Evolutionary conservation across 2,113 vertebrate species (phyloP).

Genomic region (Hemichromis elongatus): DNA sequence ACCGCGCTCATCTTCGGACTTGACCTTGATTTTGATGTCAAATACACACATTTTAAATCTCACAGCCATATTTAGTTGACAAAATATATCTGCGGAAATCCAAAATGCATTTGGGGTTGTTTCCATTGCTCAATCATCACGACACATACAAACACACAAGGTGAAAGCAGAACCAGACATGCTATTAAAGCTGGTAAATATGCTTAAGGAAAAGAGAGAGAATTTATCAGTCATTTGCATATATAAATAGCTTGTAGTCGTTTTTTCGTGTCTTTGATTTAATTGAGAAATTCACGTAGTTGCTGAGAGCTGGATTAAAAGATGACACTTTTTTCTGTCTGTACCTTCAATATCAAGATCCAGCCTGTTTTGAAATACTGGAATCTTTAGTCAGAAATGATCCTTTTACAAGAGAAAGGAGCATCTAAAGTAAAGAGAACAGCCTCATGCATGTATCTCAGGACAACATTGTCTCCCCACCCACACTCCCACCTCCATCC

Average conservation of each 20-base stretch:
- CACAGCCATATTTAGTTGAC: background rate
- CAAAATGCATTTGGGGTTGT: background rate
- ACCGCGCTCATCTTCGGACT: background rate
- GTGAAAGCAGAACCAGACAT: background rate
- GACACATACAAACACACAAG: background rate
- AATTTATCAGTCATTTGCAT: background rate
- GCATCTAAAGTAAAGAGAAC: background rate
- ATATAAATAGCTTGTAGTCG: background rate
- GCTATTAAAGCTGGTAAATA: background rate
- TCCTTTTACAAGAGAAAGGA: background rate
- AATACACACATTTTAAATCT: background rate
- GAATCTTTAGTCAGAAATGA: background rate
- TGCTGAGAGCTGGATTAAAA: background rate
- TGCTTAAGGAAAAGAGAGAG: background rate
- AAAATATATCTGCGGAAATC: background rate
- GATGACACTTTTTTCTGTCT: background rate
- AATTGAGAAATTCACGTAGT: background rate
- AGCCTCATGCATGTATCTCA: slow-evolving; percentile 39
- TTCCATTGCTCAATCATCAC: background rate
- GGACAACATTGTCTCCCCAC: background rate
- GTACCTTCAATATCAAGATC: background rate
- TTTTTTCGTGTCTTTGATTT: background rate
- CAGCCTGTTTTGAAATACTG: background rate
- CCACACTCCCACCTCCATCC: background rate
- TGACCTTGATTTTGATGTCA: background rate